Evolutionary conservation across 1,140 invertebrate species (phyloP), one percentile per base, ranked within the genome.

Genomic region (Drosophila pandora): DNA sequence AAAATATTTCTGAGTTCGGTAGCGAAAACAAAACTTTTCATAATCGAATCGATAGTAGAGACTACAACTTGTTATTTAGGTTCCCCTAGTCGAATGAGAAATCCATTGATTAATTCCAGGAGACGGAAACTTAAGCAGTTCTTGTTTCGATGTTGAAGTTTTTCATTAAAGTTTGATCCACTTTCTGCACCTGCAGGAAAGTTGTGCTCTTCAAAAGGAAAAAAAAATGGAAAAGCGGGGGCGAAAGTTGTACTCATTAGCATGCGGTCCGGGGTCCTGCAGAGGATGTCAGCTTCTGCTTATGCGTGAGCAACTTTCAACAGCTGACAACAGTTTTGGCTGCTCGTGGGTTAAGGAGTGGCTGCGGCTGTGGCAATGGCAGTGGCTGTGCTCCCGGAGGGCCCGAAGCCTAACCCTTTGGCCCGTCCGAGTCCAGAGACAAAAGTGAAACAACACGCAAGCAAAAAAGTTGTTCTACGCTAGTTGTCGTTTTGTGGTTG

Each of bases 231-330:
- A 13, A 23, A 50, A 65, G 45, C 52, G 54, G 37, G 68, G 37
- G 68, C 43, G 50, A 68, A 85, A 81, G 62, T 71, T 85, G 70
- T 65, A 71, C 82, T 85, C 82, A 85, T 85, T 85, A 85, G 78
- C 82, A 87, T 85, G 78, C 78, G 74, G 69, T 67, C 59, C 68
- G 34, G 41, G 47, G 34, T 22, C 12, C 52, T 60, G 30, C 17
- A 25, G 56, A 25, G 48, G 34, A 59, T 68, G 70, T 62, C 37
- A 65, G 60, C 59, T 62, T 45, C 67, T 71, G 69, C 74, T 77
- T 78, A 65, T 78, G 81, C 64, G 73, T 81, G 74, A 78, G 61
- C 55, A 81, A 76, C 69, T 77, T 75, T 87, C 77, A 81, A 60
- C 73, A 58, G 77, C 68, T 64, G 76, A 69, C 77, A 77, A 61